Percentiles rank a stretch among this genome's conserved stretches.
Evolutionary conservation across 2,888 invertebrate genomes (phyloP).

Genomic region (Stenotaenia linearis): DNA sequence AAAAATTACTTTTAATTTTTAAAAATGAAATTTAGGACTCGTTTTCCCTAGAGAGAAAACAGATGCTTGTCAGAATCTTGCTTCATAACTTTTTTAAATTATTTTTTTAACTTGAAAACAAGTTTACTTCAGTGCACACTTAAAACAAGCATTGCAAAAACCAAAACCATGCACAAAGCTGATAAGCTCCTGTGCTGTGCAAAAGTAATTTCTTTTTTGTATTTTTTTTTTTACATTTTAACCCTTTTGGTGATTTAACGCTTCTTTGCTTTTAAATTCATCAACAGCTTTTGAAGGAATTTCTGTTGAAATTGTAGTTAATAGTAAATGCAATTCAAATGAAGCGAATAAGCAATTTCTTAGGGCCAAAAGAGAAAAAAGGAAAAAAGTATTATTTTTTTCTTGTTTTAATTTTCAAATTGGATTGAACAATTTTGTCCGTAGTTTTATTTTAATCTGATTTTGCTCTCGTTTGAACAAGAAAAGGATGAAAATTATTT

Average conservation of each 20-base stretch:
- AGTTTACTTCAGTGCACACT: conserved; percentile 1
- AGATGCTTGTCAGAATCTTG: conserved; percentile 20
- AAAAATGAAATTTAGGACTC: not conserved
- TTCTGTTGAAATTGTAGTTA: not conserved
- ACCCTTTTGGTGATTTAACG: not conserved
- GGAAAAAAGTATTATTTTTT: no score
- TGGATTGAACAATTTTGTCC: no score
- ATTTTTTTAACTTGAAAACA: not conserved
- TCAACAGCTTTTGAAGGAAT: conserved; percentile 7
- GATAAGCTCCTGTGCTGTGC: conserved; percentile 17
- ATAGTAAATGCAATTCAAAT: not conserved
- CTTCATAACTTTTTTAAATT: not conserved
- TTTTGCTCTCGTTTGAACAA: not conserved
- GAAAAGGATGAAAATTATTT: not conserved
- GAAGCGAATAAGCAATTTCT: not conserved
- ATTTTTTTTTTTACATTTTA: not conserved
- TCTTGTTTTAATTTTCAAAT: no score
- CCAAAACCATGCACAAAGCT: conserved; percentile 24
- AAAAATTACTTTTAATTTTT: not conserved
- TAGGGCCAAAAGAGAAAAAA: not conserved
- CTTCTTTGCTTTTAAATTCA: conserved; percentile 23
- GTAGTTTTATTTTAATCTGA: not conserved
- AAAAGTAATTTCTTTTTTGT: conserved; percentile 1
- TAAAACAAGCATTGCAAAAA: conserved; percentile 18
- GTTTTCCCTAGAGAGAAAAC: conserved; percentile 7